These are phyloP conservation scores for Ariolimax columbianus DNA, from an alignment of 2,888 invertebrate genomes.

Conservation along the genomic window DNA sequence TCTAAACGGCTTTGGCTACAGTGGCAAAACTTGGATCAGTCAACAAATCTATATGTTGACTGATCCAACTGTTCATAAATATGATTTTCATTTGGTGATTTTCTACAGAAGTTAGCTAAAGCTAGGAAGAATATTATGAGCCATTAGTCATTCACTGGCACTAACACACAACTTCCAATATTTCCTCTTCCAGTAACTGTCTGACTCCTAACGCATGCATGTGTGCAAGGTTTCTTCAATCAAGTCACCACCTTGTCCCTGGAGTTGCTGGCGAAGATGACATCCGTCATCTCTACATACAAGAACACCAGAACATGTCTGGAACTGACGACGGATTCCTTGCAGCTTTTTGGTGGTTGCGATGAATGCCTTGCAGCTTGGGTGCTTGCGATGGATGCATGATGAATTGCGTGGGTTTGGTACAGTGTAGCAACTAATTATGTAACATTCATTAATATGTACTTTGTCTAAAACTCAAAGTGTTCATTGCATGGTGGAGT, in stretches of 20 bases:
- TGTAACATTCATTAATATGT: background rate
- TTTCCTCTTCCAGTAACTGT: constrained; percentile 27
- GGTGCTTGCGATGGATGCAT: background rate
- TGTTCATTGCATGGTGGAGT: no score
- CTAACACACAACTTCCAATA: constrained; percentile 12
- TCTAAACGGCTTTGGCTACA: no score
- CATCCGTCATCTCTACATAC: background rate
- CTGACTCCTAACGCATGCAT: constrained; percentile 22
- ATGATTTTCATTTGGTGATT: no score
- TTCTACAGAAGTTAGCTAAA: no score
- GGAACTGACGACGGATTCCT: no score
- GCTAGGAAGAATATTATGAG: no score
- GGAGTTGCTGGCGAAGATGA: background rate
- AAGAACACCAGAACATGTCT: no score
- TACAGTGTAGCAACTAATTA: background rate
- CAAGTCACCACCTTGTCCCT: background rate
- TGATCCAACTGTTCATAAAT: no score
- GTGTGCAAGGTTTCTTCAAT: constrained; percentile 17
- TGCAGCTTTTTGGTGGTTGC: no score
- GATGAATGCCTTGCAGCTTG: background rate
- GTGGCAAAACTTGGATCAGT: no score
- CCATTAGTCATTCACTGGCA: background rate
- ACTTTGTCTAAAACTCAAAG: no score
- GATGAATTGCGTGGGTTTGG: background rate
- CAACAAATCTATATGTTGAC: no score